Evolutionary conservation across 2,797 vertebrate species (phyloP).

Genomic region (Coilia nasus): DNA sequence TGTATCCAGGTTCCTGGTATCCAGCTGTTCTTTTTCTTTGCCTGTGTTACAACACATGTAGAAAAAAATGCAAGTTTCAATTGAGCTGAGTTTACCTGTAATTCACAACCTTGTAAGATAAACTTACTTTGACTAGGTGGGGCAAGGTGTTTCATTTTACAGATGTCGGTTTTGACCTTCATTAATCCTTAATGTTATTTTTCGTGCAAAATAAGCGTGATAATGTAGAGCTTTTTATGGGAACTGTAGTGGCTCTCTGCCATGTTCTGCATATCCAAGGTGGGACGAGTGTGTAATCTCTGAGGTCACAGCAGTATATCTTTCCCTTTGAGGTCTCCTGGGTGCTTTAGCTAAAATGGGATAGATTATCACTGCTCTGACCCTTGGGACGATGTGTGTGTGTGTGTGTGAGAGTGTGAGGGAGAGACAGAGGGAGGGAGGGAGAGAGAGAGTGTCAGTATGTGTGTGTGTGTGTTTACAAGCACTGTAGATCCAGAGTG

Average conservation of each 20-base stretch:
- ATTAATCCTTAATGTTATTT: slow-evolving; percentile 28
- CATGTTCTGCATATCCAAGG: not conserved
- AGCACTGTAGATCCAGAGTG: not conserved
- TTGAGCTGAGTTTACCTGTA: no score
- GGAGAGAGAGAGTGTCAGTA: not conserved
- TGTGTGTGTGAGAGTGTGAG: slow-evolving; percentile 32
- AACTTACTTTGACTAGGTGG: not conserved
- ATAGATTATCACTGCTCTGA: slow-evolving; percentile 34
- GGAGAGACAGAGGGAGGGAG: no score
- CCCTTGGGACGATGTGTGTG: slow-evolving; percentile 20
- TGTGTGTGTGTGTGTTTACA: slow-evolving; percentile 4
- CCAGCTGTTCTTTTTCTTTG: no score
- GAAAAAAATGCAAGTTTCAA: no score
- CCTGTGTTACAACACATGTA: no score
- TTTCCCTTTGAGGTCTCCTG: slow-evolving; percentile 43
- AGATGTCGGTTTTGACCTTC: not conserved
- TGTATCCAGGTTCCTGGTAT: no score
- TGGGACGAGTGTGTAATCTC: not conserved
- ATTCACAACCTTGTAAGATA: not conserved
- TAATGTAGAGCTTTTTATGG: not conserved
- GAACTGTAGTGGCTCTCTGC: not conserved
- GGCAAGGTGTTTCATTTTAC: not conserved
- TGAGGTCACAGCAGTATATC: slow-evolving; percentile 31
- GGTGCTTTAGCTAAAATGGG: slow-evolving; percentile 38
- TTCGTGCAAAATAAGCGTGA: not conserved